Conservation (phyloP, 2,888 invertebrate genomes). For the Dryococelus australis region DNA sequence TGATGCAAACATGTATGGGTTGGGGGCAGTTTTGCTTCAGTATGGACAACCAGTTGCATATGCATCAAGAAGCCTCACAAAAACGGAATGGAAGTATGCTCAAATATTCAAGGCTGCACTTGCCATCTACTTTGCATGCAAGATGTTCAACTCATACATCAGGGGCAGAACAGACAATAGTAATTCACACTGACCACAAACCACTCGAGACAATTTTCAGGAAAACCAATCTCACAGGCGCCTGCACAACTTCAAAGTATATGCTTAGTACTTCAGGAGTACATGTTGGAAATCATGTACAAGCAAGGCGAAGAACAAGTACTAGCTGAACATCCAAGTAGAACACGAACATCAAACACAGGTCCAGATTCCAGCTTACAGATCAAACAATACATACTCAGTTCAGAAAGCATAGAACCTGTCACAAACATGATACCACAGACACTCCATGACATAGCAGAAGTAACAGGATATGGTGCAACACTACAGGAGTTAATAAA, state of each 20-base stretch:
- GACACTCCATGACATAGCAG: neutral
- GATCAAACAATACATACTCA: neutral
- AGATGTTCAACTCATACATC: neutral
- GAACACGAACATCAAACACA: neutral
- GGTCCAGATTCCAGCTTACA: neutral
- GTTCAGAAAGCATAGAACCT: neutral
- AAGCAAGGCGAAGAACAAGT: neutral
- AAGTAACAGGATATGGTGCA: neutral
- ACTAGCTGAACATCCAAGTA: neutral
- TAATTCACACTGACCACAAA: neutral
- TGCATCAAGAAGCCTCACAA: neutral
- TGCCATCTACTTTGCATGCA: neutral
- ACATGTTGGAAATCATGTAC: neutral
- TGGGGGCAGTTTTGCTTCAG: neutral
- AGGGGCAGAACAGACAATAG: neutral
- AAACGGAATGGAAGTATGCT: neutral
- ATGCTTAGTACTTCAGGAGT: neutral
- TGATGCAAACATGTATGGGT: neutral
- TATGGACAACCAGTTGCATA: slow-evolving; percentile 12
- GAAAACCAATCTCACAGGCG: neutral
- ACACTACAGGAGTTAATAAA: neutral
- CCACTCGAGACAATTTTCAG: neutral
- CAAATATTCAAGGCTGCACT: neutral
- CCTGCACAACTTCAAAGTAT: neutral
- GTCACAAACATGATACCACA: neutral